These are phyloP conservation scores for Dermatemys mawii DNA, from an alignment of 2,113 vertebrate genomes.

Conservation along the genomic window DNA sequence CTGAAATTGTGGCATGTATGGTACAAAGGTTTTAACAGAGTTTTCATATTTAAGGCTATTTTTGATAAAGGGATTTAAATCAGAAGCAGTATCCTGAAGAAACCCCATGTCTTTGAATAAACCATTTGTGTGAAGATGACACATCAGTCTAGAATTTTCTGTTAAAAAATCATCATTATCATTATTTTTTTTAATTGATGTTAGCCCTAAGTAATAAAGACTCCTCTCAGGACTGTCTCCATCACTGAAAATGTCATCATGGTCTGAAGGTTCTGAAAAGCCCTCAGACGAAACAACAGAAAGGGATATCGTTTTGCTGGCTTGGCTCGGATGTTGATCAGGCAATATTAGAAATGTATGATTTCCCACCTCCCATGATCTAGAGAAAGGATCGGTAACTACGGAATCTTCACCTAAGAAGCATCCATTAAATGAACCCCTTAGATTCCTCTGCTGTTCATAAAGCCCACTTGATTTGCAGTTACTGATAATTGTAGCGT, in stretches of 20 bases:
- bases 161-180: constrained; percentile 51
- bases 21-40: constrained; percentile 51
- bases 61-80: constrained; percentile 20
- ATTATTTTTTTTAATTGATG: constrained; percentile 60
- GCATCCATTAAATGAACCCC: constrained; percentile 76
- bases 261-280: constrained; percentile 83
- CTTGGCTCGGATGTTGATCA: constrained; percentile 49
- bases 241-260: constrained; percentile 66
- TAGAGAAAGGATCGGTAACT: constrained; percentile 70
- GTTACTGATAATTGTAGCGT: constrained; percentile 78
- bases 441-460: constrained; percentile 45
- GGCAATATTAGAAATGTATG: constrained; percentile 55
- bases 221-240: constrained; percentile 61
- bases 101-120: constrained; percentile 33
- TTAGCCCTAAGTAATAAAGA: constrained; percentile 83
- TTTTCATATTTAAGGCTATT: constrained; percentile 42
- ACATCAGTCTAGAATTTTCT: background rate
- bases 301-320: constrained; percentile 53
- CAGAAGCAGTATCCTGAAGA: constrained; percentile 60
- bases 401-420: constrained; percentile 73
- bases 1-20: constrained; percentile 92
- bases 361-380: constrained; percentile 81
- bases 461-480: constrained; percentile 43
- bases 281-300: constrained; percentile 85
- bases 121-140: constrained; percentile 18